These are phyloP conservation scores for Enteromius afrohamiltoni DNA, from an alignment of 2,797 vertebrate species.

Conservation along the genomic window DNA sequence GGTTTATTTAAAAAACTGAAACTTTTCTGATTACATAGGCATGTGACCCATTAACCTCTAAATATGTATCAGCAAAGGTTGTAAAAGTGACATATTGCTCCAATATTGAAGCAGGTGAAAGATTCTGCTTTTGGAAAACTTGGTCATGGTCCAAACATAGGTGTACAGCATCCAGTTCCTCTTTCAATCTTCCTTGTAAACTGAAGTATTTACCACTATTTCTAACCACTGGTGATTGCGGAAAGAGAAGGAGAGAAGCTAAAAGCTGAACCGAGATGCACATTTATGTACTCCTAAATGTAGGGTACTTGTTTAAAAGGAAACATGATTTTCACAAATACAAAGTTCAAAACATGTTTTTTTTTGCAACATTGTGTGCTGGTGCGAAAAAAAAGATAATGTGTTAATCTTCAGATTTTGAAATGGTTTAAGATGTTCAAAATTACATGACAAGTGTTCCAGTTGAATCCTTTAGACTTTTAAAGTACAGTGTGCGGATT, in stretches of 20 bases:
- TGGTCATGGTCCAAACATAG: neutral
- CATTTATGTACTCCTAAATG: neutral
- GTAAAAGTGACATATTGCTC: neutral
- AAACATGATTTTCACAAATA: neutral
- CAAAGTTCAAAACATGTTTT: neutral
- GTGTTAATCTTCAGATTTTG: neutral
- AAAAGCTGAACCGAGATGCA: conserved; percentile 43
- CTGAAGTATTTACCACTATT: conserved; percentile 31
- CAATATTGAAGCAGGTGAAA: neutral
- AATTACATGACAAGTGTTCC: neutral
- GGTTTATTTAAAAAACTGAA: neutral
- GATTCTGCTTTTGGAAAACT: neutral
- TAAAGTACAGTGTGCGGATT: neutral
- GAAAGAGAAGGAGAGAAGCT: conserved; percentile 16
- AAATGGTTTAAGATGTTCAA: neutral
- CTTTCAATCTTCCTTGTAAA: conserved; percentile 20
- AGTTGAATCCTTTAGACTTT: neutral
- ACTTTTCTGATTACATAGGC: neutral
- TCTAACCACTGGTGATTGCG: conserved; percentile 1
- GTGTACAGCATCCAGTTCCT: conserved; percentile 41
- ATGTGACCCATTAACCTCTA: neutral
- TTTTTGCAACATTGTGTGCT: neutral
- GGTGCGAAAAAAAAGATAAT: neutral
- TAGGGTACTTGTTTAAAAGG: neutral
- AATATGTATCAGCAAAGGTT: neutral